A percentile compares a stretch with the other conserved stretches of the same genome.
Conservation (phyloP, 2,888 invertebrate genomes). For the Oasisia sp. region DNA sequence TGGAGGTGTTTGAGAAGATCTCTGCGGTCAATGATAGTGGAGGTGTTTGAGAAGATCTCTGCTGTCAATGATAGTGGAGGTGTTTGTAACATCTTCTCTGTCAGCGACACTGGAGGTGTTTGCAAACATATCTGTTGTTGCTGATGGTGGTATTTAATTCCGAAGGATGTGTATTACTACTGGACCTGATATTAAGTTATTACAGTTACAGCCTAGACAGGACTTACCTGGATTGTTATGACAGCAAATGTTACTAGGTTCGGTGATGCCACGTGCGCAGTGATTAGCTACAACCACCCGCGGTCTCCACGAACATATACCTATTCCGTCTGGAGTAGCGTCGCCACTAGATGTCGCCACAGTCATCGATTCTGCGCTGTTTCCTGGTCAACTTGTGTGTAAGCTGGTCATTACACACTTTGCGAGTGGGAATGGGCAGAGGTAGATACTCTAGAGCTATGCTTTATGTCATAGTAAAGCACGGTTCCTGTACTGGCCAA, state of each 20-base stretch:
- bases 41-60: not conserved
- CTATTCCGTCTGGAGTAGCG: not conserved
- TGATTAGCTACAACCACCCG: not conserved
- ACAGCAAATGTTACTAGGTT: not conserved
- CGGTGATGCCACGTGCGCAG: not conserved
- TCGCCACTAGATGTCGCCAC: not conserved
- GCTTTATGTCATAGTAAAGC: not conserved
- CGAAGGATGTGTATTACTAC: not conserved
- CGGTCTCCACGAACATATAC: not conserved
- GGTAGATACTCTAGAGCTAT: not conserved
- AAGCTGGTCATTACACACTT: constrained; percentile 11
- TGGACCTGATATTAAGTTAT: not conserved
- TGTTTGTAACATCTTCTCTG: not conserved
- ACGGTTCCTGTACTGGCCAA: not conserved
- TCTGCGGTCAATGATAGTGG: not conserved
- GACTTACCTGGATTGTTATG: not conserved
- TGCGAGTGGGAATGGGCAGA: not conserved
- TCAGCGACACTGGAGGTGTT: too few species aligned
- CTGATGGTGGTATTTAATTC: not conserved
- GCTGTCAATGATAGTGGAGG: not conserved
- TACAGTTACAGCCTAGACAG: not conserved
- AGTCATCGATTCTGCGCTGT: not conserved
- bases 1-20: not conserved
- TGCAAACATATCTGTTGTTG: not conserved
- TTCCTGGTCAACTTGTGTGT: not conserved